These are phyloP conservation scores for Hippocampus guttulatus DNA, from an alignment of 2,113 vertebrate genomes.

Conservation along the genomic window DNA sequence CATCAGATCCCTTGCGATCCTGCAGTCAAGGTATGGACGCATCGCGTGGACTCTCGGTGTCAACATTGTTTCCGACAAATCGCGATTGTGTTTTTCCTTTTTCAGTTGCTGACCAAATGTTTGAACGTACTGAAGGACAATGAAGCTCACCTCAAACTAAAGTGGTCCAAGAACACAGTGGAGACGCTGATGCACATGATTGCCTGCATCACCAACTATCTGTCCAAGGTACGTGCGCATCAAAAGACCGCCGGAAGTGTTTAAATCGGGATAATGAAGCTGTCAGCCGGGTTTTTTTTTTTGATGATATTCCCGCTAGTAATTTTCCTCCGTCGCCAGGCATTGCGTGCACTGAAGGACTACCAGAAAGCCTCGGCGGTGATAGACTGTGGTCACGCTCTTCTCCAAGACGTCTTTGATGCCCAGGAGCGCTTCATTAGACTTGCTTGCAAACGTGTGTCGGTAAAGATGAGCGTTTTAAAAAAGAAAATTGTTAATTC, in stretches of 20 bases:
- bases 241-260: background rate
- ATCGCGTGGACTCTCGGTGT: background rate
- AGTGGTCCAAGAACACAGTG: conserved; percentile 57
- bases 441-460: conserved; percentile 13
- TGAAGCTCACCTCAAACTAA: conserved; percentile 67
- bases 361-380: conserved; percentile 72
- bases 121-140: conserved; percentile 82
- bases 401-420: conserved; percentile 69
- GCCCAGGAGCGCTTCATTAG: conserved; percentile 25
- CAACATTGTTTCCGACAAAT: background rate
- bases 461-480: conserved; percentile 12
- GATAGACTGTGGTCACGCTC: conserved; percentile 78
- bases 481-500: background rate
- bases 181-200: conserved; percentile 87
- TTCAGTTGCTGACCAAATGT: conserved; percentile 88
- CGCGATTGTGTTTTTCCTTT: conserved; percentile 19
- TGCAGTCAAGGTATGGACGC: conserved; percentile 76
- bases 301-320: background rate
- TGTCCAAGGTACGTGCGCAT: conserved; percentile 78
- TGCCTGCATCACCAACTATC: conserved; percentile 83
- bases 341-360: conserved; percentile 74
- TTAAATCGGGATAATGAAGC: background rate
- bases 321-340: conserved; percentile 59
- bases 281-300: background rate
- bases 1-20: conserved; percentile 79